Base-by-base conservation (phyloP, 2,113 vertebrate species). In the Lucifuga dentata region DNA sequence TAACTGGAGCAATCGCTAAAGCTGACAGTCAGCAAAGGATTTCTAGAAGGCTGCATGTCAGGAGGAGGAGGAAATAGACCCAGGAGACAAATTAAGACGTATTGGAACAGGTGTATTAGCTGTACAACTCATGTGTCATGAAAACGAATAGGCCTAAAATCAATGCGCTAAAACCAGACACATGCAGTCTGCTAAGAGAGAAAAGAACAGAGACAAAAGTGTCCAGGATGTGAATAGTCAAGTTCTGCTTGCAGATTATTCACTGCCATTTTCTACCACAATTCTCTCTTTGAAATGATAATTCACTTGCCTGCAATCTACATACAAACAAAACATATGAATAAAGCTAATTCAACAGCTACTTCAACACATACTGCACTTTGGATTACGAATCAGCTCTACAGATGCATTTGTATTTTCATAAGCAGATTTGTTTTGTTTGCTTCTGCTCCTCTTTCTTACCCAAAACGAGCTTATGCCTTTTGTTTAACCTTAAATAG, bases 61-160 rank as follows among this genome's bases (percentile, higher is more conserved):
- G 49, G 33, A 32, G 19, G 33, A 51, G 67, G 56, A 29, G 63
- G 43, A 33, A 62, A 72, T 6, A 0, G 57, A 71, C 61, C 51
- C 67, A 1, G 55, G 72, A 84, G 78, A 68, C 68, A 80, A 83
- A 89, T 86, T 38, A 76, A 86, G 84, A 85, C 17, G 15, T 49
- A 76, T 60, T 55, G 73, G 64, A 85, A 83, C 77, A 79, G 76
- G 81, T 88, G 68, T 68, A 79, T 70, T 55, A 63, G 67, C 55
- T 10, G 56, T 8, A 43, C 56, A 65, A 38, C 69, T 76, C 65
- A 38, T n/a, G n/a, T 51, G 63, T 72, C 75, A 57, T 43, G 65
- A 65, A 76, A 87, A 83, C 73, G 64, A 87, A 86, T 72, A 21
- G 74, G 59, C 29, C 68, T 3, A 24, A n/a, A 61, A 78, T 78